Base-by-base conservation (phyloP, 2,113 vertebrate species). In the Peromyscus maniculatus region DNA sequence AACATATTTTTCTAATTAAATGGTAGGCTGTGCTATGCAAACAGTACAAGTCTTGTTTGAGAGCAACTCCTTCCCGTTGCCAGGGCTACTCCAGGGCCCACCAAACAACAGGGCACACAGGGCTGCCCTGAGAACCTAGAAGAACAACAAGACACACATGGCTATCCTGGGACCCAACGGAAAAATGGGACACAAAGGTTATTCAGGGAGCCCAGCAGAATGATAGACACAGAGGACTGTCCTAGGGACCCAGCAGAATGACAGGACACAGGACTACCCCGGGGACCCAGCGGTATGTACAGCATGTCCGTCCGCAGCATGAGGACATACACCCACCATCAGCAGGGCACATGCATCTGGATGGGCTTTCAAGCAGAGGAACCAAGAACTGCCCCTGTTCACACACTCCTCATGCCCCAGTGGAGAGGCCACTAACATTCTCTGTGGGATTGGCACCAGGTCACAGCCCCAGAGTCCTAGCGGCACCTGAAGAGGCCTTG, bases 1-100 rank as follows among this genome's bases (percentile, higher is more conserved):
- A 93, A 80, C 97, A 96, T 89, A 93, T 97, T 98, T 97, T 96
- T 96, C 96, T 98, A 96, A 98, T 97, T 98, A 97, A 97, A 94
- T 94, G 96, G 96, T 72, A 95, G 96, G 96, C 95, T 72, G 82
- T 93, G 94, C 97, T 97, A 22, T 91, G 91, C 94, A 95, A 96
- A 98, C 97, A 98, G 96, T 94, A 7, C 91, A 80, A 94, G 88
- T 97, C 98, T 96, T 98, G 98, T 97, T 96, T 93, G 93, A 94
- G 90, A 89, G 95, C 91, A 92, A 87, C 91, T 28, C 92, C 79
- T 72, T 90, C 93, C 93, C 1, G 77, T 96, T 97, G 74, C 98
- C 94, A 92, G 88, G 97, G 93, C 75, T 46, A 90, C 95, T 90
- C 69, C 46, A 90, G 79, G 87, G 83, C 83, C 91, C 88, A 24